Evolutionary conservation across 2,888 invertebrate genomes (phyloP).

Genomic region (Dastarcus helophoroides): DNA sequence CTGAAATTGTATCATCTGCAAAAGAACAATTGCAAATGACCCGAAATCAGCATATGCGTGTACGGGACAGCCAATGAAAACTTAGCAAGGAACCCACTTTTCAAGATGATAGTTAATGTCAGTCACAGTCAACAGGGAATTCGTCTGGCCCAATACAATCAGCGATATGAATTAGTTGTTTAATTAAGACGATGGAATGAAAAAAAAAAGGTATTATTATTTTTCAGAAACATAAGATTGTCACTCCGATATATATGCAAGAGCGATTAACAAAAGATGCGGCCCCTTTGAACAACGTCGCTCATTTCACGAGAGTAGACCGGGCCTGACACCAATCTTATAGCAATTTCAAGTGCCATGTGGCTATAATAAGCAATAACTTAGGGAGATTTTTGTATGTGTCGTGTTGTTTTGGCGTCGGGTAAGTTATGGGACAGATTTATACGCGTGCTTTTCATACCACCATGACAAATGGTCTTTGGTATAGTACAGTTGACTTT

Average conservation of each 20-base stretch:
- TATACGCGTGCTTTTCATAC: conserved; percentile 31
- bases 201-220: conserved; percentile 15
- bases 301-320: neutral
- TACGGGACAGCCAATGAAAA: too few relatives aligned
- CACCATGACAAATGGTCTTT: conserved; percentile 29
- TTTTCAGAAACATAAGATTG: conserved; percentile 21
- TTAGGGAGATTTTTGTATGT: conserved; percentile 33
- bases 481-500: conserved; percentile 17
- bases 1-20: too few relatives aligned
- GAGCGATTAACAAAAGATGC: conserved; percentile 23
- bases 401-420: conserved; percentile 35
- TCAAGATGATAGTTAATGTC: too few relatives aligned
- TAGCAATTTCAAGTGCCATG: conserved; percentile 1
- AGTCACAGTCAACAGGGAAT: too few relatives aligned
- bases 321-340: conserved; percentile 1
- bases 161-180: conserved; percentile 14
- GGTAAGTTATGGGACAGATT: conserved; percentile 36
- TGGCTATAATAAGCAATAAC: conserved; percentile 22
- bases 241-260: conserved; percentile 24
- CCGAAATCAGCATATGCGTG: too few relatives aligned
- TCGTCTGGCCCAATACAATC: neutral
- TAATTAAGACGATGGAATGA: conserved; percentile 12
- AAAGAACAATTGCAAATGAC: too few relatives aligned
- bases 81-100: too few relatives aligned
- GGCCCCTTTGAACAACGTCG: conserved; percentile 19